Percentiles rank a stretch among this genome's conserved stretches.
Conservation (phyloP, 2,113 vertebrate species). For the Acrocephalus kingi region DNA sequence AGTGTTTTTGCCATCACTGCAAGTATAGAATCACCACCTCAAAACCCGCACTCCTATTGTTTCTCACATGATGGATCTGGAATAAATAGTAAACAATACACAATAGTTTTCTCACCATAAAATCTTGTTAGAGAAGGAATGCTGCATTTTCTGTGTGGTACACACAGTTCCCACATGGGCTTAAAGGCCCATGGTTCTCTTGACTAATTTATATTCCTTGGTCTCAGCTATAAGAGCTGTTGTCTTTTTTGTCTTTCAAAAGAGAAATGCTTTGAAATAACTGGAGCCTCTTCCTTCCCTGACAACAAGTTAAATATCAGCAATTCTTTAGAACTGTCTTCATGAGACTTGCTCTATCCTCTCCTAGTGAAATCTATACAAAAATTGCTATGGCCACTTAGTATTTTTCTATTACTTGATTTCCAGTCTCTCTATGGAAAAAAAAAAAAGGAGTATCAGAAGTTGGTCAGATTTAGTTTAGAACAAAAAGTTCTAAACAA, state of each 20-base stretch:
- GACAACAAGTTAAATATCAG: not conserved
- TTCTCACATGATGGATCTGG: not conserved
- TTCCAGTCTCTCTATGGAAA: not conserved
- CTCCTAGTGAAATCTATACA: not conserved
- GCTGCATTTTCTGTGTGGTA: not conserved
- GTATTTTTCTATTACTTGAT: not conserved
- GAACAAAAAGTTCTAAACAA: not conserved
- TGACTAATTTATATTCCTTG: not conserved
- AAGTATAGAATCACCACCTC: not conserved
- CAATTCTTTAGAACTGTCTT: not conserved
- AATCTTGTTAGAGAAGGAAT: not conserved
- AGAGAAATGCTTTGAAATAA: not conserved
- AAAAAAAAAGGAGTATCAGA: not conserved
- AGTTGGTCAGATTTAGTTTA: not conserved
- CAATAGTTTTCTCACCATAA: not conserved
- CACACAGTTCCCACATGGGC: not conserved
- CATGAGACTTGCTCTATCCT: not conserved
- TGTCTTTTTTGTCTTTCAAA: not conserved
- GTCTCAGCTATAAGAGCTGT: not conserved
- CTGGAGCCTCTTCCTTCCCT: not conserved
- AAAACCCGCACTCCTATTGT: not conserved
- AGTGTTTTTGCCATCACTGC: not conserved
- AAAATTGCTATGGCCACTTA: not conserved
- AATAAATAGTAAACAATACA: not conserved
- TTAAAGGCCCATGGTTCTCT: not conserved